A percentile compares a stretch with the other conserved stretches of the same genome.
phyloP scores from a whole-genome alignment of 2,888 invertebrate species.

The Icerya purchasi region DNA sequence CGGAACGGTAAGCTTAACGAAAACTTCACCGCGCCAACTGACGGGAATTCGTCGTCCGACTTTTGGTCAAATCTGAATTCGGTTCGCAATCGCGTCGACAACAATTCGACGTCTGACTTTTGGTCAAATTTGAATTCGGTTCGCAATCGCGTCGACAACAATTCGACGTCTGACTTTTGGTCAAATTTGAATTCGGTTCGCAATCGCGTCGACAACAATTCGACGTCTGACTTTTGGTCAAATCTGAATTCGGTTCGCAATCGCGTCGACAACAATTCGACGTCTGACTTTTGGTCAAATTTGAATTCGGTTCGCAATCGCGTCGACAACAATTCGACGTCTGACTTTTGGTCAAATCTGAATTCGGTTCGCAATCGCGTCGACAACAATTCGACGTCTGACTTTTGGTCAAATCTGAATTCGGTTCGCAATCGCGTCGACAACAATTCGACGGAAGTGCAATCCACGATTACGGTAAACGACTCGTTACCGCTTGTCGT shows the following conservation, averaged over 20 bases:
- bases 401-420: too few relatives aligned
- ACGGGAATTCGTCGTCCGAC: too few relatives aligned
- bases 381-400: not conserved
- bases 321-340: not conserved
- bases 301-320: not conserved
- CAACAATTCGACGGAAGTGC: not conserved
- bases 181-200: not conserved
- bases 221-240: not conserved
- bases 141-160: not conserved
- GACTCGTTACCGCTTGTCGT: not conserved
- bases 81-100: not conserved
- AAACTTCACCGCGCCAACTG: conserved; percentile 3
- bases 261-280: not conserved
- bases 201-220: not conserved
- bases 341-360: too few relatives aligned
- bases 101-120: not conserved
- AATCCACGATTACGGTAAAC: not conserved
- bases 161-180: not conserved
- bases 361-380: too few relatives aligned
- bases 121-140: too few relatives aligned
- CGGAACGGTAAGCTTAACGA: conserved; percentile 25
- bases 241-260: not conserved
- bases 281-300: not conserved
- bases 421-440: not conserved
- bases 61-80: too few relatives aligned